Percentiles rank a stretch among this genome's conserved stretches.
These are phyloP conservation scores for Arrhopalites spinosus DNA, from an alignment of 2,888 invertebrate genomes.

Conservation along the genomic window DNA sequence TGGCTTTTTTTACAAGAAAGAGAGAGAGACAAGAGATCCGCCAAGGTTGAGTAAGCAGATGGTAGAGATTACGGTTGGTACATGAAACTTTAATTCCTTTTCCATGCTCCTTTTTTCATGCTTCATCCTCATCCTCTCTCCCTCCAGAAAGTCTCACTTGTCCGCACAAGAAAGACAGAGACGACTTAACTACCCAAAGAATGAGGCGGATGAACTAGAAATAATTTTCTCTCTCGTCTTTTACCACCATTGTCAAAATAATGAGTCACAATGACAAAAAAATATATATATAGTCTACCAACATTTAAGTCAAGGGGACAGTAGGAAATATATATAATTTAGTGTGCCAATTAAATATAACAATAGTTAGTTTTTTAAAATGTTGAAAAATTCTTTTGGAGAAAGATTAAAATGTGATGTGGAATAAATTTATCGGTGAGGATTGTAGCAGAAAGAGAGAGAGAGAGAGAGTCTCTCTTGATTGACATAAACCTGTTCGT, in stretches of 20 bases:
- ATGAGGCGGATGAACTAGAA: too few relatives aligned
- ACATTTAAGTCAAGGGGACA: too few relatives aligned
- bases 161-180: background rate
- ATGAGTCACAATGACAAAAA: too few relatives aligned
- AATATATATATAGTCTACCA: too few relatives aligned
- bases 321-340: too few relatives aligned
- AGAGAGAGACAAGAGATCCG: conserved; percentile 1
- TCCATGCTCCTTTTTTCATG: background rate
- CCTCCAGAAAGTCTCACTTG: background rate
- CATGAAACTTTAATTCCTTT: conserved; percentile 18
- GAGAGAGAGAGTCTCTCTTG: background rate
- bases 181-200: background rate
- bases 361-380: too few relatives aligned
- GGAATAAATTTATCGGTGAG: conserved; percentile 8
- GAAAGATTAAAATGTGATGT: background rate
- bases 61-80: background rate
- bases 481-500: conserved; percentile 39
- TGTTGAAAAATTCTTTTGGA: background rate
- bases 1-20: background rate
- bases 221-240: too few relatives aligned
- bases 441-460: background rate
- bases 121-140: background rate
- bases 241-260: too few relatives aligned
- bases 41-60: conserved; percentile 20
- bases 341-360: too few relatives aligned